Evolutionary conservation across 1,140 invertebrate species (phyloP), one percentile per base, ranked within the genome.

Genomic region (Neodiprion virginianus): DNA sequence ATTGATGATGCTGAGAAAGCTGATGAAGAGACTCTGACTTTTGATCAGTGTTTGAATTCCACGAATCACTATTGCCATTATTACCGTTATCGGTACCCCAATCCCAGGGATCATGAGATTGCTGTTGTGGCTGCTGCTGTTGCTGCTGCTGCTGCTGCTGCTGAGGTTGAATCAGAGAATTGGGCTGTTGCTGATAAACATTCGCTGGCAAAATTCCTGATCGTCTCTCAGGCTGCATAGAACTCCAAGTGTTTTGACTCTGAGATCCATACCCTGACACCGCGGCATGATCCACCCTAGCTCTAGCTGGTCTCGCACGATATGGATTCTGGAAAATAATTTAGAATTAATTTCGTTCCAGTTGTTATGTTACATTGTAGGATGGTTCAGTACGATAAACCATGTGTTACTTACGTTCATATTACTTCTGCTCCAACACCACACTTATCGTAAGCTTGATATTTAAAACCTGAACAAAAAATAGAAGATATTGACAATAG

Each of bases 31-130:
- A 48, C 66, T 87, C 84, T 0, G 81, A 21, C 50, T 85, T 81
- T 69, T 85, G 85, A 69, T 88, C 87, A 48, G 87, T 75, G 74
- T 83, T 88, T 86, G 86, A 88, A 69, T 88, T 84, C 86, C 87
- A 88, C 1, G 85, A 84, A 76, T 88, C 85, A 73, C 87, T 88
- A 61, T 61, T 61, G 8, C 81, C 83, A 77, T 85, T 85, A 65
- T 85, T 84, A 12, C 72, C 48, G 50, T 80, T 77, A 23, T 84
- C 85, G 11, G 79, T 76, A 8, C 81, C 81, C 85, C 84, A 85
- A 14, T 85, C 82, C 86, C 87, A 87, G 4, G 86, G 69, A 77
- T 88, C 85, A 8, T 77, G 80, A 5, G 40, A 49, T 17, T 40
- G 48, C 47, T 40, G 70, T 49, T 71, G 70, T 76, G 86, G 84